Base-by-base conservation (phyloP, 2,888 invertebrate genomes). In the Hecatera dysodea region DNA sequence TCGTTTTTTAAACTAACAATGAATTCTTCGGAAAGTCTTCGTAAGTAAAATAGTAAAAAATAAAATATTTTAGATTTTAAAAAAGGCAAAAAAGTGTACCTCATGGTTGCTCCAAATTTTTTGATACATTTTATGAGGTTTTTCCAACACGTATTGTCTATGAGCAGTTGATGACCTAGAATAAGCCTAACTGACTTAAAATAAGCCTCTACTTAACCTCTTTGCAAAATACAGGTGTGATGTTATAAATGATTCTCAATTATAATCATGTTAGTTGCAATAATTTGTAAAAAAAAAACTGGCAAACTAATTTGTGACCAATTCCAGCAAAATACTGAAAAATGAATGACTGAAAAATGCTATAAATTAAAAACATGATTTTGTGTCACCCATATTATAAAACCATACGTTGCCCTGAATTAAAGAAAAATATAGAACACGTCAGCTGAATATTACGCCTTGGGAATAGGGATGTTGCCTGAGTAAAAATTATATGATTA, bases 371-470 rank as follows among this genome's bases (percentile, higher is more conserved):
- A 39, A 9, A 5, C 36, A 22, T 17, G 11, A 39, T 39, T 29
- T 7, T 6, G 15, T 73, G 36, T 24, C 46, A 42, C 24, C 22
- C 4, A 27, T 57, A 39, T 15, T 33, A n/a, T 57, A 29, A 57
- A 74, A 59, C 27, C 69, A 17, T 62, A 64, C 29, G 44, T 24
- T 29, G 36, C 22, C 42, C 33, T 29, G 12, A 78, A 78, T 78
- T 75, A 78, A 75, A 75, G 60, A 57, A 78, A 56, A 78, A 78
- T 39, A 78, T 36, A 22, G 59, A 6, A 42, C 56, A 67, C 72
- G 53, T 63, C 62, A 53, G 48, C 53, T 44, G 53, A 59, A 60
- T 76, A 62, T 65, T 33, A 46, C 53, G 27, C 48, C 59, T 62
- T 22, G 62, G n/a, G 27, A 72, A 65, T n/a, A n/a, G n/a, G n/a